Evolutionary conservation across 2,113 vertebrate genomes (phyloP), one percentile per base, ranked within the genome.

Genomic region (Hippotragus niger): DNA sequence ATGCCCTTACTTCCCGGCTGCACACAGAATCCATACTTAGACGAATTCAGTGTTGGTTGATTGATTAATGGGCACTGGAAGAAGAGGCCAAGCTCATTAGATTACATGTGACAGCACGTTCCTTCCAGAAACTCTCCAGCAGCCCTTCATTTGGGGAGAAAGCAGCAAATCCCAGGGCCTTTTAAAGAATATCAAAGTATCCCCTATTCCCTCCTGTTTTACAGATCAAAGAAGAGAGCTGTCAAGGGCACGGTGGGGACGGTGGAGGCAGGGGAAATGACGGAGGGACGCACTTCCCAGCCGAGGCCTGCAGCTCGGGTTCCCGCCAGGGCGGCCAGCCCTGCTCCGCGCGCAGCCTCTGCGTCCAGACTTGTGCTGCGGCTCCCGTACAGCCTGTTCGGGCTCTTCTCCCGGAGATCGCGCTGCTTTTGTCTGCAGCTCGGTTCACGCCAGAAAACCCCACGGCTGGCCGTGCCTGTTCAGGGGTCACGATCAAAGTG

Each of bases 401-500:
- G 2, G 31, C 60, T 94, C 90, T 50, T 58, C 91, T 95, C 76
- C 81, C 31, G 1, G 58, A 6, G 0, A 36, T 88, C 52, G 84
- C 78, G 19, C 85, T 67, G 62, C 78, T 62, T 76, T 90, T 93
- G 36, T 86, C 80, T 53, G 92, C 67, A 87, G 76, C 95, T 90
- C 47, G 31, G 91, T 76, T 93, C 92, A 29, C 16, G 76, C 87
- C 97, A 74, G 94, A 92, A 97, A 58, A 5, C 85, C 88, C 88
- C 89, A 57, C 12, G 81, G 76, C 81, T 84, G 52, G 91, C 71
- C 62, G 53, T n/a, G 82, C 86, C 40, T n/a, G 95, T 95, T 98
- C 40, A 2, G 81, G 96, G 96, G 90, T 36, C 50, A 91, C n/a
- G 25, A 6, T 94, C 96, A 90, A 92, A 98, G 97, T 52, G 85